Base-by-base conservation (phyloP, 1,140 invertebrate species). In the Kradibia gibbosae region DNA sequence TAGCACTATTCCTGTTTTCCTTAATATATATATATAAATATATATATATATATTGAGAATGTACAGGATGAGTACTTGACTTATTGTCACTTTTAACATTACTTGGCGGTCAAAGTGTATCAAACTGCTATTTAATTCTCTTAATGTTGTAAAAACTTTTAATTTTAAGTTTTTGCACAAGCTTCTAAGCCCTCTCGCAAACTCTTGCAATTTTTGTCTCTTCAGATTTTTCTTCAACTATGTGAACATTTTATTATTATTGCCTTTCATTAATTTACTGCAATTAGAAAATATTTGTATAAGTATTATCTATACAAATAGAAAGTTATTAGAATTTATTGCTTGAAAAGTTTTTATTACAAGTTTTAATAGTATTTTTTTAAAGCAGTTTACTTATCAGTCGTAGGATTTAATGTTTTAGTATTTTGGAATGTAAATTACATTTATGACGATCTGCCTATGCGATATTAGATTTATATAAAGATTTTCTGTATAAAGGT, bases 61-160 rank as follows among this genome's bases (percentile, higher is more conserved):
- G 25, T 72, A 48, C 45, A 72, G n/a, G 70, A 72, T 48, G 48
- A 50, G 13, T 15, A 20, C n/a, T 53, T 73, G 55, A 31, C 48
- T 53, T 53, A 34, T 73, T 73, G 20, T 55, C 34, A 50, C 71
- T 53, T 53, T 53, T 31, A 73, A 53, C 8, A 53, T 53, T 3
- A 73, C 4, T 39, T 39, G 20, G 34, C 1, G 20, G 34, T 2
- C 3, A 48, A 31, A 48, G 70, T 72, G 22, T 39, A 5, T 45
- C 42, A 31, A 67, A 36, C 62, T 15, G 34, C n/a, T 67, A 20
- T 36, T 17, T 39, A 34, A 67, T 67, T n/a, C 22, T 22, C 3
- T 39, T 22, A 67, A 39, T 67, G 62, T 67, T 67, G 62, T 60
- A 45, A 72, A 72, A 72, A 72, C 70, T 72, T 72, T 72, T 28